Evolutionary conservation across 2,888 invertebrate species (phyloP).

Genomic region (Dendrolimus houi): DNA sequence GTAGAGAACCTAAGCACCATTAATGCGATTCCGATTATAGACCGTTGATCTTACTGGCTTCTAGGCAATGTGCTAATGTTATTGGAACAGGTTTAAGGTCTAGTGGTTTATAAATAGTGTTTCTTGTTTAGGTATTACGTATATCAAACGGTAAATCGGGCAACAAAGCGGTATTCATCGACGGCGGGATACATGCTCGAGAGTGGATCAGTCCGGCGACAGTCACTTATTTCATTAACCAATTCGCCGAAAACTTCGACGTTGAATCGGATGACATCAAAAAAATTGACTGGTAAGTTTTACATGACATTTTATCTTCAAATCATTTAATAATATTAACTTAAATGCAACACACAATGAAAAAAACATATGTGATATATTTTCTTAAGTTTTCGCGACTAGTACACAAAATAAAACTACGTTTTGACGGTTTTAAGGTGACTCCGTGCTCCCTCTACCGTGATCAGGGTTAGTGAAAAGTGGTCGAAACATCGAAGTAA

Average conservation of each 20-base stretch:
- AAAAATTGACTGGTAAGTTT: constrained; percentile 58
- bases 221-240: constrained; percentile 86
- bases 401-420: too few species aligned
- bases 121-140: constrained; percentile 36
- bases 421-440: too few species aligned
- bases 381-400: too few species aligned
- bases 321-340: too few species aligned
- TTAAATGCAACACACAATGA: too few species aligned
- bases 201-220: constrained; percentile 94
- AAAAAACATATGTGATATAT: too few species aligned
- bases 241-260: constrained; percentile 85
- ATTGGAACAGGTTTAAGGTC: neutral
- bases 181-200: constrained; percentile 91
- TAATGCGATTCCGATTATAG: neutral
- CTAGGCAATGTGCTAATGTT: neutral
- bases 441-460: too few species aligned
- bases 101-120: neutral
- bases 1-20: neutral
- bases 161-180: constrained; percentile 84
- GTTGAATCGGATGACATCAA: constrained; percentile 74
- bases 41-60: neutral
- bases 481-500: too few species aligned
- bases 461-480: too few species aligned
- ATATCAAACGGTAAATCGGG: constrained; percentile 82
- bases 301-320: neutral